Evolutionary conservation across 1,140 invertebrate species (phyloP), one percentile per base, ranked within the genome.

Genomic region (Meloidogyne exigua): DNA sequence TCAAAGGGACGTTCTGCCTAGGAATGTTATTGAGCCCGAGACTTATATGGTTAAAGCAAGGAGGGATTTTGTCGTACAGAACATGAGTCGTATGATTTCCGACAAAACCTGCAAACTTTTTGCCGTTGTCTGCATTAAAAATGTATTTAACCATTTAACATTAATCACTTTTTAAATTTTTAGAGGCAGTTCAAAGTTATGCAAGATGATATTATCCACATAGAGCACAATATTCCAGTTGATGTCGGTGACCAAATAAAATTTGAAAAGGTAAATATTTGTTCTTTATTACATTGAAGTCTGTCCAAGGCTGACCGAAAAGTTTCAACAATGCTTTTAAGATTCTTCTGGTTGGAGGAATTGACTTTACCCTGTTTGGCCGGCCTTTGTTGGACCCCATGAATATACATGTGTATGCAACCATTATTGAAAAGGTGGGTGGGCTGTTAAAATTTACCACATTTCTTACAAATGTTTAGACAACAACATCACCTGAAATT

Each of bases 201-300:
- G 15, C 77, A 86, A 49, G 76, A 76, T n/a, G 84, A 86, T 69
- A 57, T 86, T 2, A 83, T 86, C 63, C 75, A 81, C n/a, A 25
- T 86, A n/a, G 80, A 87, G 57, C 79, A 84, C 28, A 84, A 84
- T 75, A 62, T 76, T 15, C 82, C 80, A 1, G 28, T 87, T 13
- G 75, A 84, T 66, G 75, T 87, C 70, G 84, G 85, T n/a, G 85
- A 86, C 23, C 65, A 79, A 75, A 87, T 86, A 42, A 83, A 84
- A 68, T 67, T 86, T 57, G 84, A 87, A 49, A 86, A 86, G 77
- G 83, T 85, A 32, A 18, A 13, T 10, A 9, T 18, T 18, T 0
- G 25, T 0, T 28, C 18, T 10, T n/a, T 44, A 23, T 4, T 12
- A n/a, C 0, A 12, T n/a, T 26, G 26, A 12, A n/a, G n/a, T 9